Evolutionary conservation across 2,113 vertebrate genomes (phyloP).

Genomic region (Nanorana parkeri): DNA sequence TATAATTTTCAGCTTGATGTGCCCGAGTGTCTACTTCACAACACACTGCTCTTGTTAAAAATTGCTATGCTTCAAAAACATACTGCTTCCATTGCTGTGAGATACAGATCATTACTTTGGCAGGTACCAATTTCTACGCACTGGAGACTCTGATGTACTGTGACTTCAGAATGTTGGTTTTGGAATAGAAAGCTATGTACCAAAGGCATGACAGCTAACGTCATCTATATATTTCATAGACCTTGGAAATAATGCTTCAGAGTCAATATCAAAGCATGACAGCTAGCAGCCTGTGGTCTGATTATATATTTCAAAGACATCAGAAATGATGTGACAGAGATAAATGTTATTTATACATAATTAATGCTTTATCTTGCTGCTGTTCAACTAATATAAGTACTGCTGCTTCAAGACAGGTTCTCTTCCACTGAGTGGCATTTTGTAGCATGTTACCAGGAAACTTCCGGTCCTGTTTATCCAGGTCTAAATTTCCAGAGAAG

Average conservation of each 20-base stretch:
- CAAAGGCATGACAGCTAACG: background rate
- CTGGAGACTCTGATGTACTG: background rate
- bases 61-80: conserved; percentile 1
- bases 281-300: background rate
- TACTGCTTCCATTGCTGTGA: conserved; percentile 6
- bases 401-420: no score
- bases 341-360: no score
- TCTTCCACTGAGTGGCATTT: no score
- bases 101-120: conserved; percentile 8
- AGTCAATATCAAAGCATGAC: background rate
- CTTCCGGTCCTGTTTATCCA: no score
- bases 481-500: no score
- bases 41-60: conserved; percentile 16
- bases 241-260: no score
- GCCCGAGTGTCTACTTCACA: conserved; percentile 28
- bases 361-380: no score
- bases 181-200: background rate
- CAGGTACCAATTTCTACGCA: conserved; percentile 16
- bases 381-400: no score
- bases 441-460: no score
- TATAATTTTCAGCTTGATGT: conserved; percentile 29
- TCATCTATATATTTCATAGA: background rate
- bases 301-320: background rate
- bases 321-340: no score
- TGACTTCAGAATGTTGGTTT: background rate